These are phyloP conservation scores for Nemapogon koenigi DNA, from an alignment of 2,888 invertebrate genomes.

Conservation along the genomic window DNA sequence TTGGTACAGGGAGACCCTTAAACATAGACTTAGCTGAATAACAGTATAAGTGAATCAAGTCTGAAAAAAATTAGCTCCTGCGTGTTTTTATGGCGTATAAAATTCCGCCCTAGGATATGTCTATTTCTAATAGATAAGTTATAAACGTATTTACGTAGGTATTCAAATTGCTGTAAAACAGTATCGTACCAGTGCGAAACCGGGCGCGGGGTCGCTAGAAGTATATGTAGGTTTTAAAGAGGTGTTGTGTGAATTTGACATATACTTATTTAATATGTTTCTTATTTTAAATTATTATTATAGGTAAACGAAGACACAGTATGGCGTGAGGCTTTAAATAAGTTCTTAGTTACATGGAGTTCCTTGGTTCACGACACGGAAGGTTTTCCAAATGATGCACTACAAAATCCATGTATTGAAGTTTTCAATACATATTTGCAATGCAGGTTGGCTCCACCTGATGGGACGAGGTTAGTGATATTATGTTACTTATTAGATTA, in stretches of 20 bases:
- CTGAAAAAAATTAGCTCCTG: too few species aligned
- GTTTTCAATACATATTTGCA: slow-evolving; percentile 84
- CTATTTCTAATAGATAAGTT: too few species aligned
- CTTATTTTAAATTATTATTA: slow-evolving; percentile 14
- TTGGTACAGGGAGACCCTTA: too few species aligned
- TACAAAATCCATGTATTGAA: slow-evolving; percentile 53
- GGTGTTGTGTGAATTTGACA: neutral
- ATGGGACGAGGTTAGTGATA: slow-evolving; percentile 64
- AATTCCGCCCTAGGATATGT: too few species aligned
- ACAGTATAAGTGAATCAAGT: too few species aligned
- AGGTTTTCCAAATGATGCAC: slow-evolving; percentile 39
- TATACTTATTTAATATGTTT: slow-evolving; percentile 1
- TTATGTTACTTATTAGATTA: neutral
- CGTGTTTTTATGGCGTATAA: too few species aligned
- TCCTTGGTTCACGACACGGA: slow-evolving; percentile 44
- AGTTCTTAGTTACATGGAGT: slow-evolving; percentile 56
- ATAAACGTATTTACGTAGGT: too few species aligned
- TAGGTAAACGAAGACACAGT: slow-evolving; percentile 50
- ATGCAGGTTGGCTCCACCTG: slow-evolving; percentile 82
- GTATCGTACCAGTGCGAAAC: too few species aligned
- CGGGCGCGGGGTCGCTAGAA: too few species aligned
- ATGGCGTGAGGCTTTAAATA: slow-evolving; percentile 53
- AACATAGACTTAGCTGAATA: too few species aligned
- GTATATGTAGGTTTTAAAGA: neutral
- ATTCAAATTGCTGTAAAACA: too few species aligned